Evolutionary conservation across 2,113 vertebrate genomes (phyloP).

Genomic region (Megaceryle torquata): DNA sequence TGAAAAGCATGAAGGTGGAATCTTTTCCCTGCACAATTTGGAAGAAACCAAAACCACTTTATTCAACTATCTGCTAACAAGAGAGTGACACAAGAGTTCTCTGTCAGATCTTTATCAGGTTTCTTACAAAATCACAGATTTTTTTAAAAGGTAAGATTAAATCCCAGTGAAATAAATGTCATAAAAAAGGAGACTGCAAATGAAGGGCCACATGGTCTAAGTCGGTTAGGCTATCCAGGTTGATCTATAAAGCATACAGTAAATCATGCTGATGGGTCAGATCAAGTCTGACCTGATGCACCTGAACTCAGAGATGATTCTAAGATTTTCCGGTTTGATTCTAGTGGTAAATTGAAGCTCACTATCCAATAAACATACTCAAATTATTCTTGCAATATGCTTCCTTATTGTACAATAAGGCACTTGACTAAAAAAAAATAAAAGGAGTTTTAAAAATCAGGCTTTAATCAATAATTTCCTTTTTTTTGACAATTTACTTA

Average conservation of each 20-base stretch:
- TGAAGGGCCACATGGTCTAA: fast-evolving
- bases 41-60: background rate
- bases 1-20: background rate
- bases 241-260: background rate
- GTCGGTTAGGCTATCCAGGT: background rate
- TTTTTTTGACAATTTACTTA: background rate
- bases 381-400: background rate
- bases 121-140: background rate
- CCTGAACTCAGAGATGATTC: background rate
- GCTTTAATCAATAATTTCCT: background rate
- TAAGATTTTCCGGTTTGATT: background rate
- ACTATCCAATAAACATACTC: background rate
- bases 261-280: background rate
- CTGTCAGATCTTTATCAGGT: background rate
- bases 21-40: background rate
- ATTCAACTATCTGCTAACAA: background rate
- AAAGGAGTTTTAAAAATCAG: background rate
- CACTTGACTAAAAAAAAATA: background rate
- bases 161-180: background rate
- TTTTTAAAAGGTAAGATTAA: background rate
- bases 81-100: background rate
- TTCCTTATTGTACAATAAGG: background rate
- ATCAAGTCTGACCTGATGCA: background rate
- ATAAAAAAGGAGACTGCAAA: background rate
- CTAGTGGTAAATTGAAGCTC: background rate